Percentiles rank a stretch among this genome's conserved stretches.
These are phyloP conservation scores for Paramisgurnus dabryanus DNA, from an alignment of 2,113 vertebrate genomes.

Conservation along the genomic window DNA sequence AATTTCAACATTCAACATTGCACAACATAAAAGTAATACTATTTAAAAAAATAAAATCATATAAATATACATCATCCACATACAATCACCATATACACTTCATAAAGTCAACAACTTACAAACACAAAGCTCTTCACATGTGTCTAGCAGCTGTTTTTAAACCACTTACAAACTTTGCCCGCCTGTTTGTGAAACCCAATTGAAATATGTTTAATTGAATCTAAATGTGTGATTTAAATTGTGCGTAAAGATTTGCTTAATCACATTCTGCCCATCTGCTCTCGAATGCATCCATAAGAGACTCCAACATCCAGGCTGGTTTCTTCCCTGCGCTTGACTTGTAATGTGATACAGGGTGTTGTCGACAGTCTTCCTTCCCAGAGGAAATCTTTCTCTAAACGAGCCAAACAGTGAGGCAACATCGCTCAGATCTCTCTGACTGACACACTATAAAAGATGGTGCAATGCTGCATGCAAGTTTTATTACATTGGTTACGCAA, in stretches of 20 bases:
- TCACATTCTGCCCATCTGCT: neutral
- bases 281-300: neutral
- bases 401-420: constrained; percentile 22
- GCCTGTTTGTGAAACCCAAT: neutral
- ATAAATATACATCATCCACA: too few relatives aligned
- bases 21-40: too few relatives aligned
- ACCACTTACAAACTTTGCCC: too few relatives aligned
- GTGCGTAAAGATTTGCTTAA: neutral
- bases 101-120: too few relatives aligned
- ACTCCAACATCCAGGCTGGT: neutral
- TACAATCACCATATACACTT: too few relatives aligned
- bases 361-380: constrained; percentile 52
- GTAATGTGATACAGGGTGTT: constrained; percentile 49
- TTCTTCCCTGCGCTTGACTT: constrained; percentile 21
- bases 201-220: neutral
- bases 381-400: constrained; percentile 37
- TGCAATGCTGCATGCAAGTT: too few relatives aligned
- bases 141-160: too few relatives aligned
- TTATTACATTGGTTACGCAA: too few relatives aligned
- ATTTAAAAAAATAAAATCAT: too few relatives aligned
- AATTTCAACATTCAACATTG: too few relatives aligned
- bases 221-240: neutral
- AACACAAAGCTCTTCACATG: too few relatives aligned
- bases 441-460: neutral
- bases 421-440: neutral